Base-by-base conservation (phyloP, 2,113 vertebrate genomes). In the Gadus chalcogrammus region DNA sequence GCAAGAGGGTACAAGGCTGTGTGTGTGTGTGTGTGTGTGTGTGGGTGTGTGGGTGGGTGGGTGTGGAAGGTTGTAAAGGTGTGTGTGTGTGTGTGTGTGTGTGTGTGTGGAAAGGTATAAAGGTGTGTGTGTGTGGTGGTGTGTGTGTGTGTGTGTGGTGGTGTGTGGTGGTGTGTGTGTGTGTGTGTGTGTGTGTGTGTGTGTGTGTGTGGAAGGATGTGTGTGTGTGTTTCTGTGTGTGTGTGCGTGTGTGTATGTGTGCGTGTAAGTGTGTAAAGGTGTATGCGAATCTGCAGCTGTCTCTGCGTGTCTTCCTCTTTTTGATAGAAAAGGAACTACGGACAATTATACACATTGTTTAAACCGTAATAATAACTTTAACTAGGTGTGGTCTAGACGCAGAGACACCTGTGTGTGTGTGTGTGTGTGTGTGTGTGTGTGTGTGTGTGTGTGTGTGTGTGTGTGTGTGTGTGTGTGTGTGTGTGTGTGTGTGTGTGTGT, bases 1-100 rank as follows among this genome's bases (percentile, higher is more conserved):
- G 94, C 80, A 59, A 65, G 61, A 91, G 89, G 93, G 94, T 94
- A 69, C 12, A 11, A 38, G 22, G 4, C n/a, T 31, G 65, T 53
- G 65, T 48, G 35, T 67, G 65, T 67, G 48, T 67, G 18, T 22
- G 65, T 13, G 65, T 67, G 20, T 24, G 48, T 27, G 65, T 53
- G 42, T 55, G 48, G 5, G 42, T 20, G 5, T 0, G 9, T 13
- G 15, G 17, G 2, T 15, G 28, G 11, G n/a, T 66, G 20, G 53
- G 24, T 63, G 61, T 63, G 61, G 24, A n/a, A n/a, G n/a, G n/a
- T n/a, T n/a, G n/a, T n/a, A n/a, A 15, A 15, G 12, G 24, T 24
- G 22, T 24, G 24, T 24, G 24, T 24, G 1, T 24, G 24, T 24
- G 22, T 24, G 22, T 24, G 22, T 24, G 22, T 24, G 22, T 24